phyloP scores from a whole-genome alignment of 2,113 vertebrate species.

The Takifugu bimaculatus region DNA sequence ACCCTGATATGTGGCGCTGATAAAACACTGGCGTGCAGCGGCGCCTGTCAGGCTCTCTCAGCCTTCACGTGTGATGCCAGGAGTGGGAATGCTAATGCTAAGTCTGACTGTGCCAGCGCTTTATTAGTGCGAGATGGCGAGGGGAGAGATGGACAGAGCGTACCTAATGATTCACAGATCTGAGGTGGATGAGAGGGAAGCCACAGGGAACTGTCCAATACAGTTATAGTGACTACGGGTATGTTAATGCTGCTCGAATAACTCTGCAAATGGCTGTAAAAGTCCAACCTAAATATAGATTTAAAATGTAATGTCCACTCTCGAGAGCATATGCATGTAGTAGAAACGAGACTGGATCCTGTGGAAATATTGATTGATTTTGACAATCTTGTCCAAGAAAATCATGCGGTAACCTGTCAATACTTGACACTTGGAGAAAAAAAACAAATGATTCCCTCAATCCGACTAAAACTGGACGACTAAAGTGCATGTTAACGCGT shows the following conservation, averaged over 20 bases:
- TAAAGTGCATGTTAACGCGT: too few relatives aligned
- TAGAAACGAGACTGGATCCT: not conserved
- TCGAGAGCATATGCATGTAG: not conserved
- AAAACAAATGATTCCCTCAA: too few relatives aligned
- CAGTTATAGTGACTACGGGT: constrained; percentile 20
- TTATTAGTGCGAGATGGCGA: constrained; percentile 11
- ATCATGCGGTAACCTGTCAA: too few relatives aligned
- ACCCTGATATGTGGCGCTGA: constrained; percentile 46
- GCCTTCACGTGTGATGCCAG: constrained; percentile 17
- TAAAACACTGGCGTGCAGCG: constrained; percentile 49
- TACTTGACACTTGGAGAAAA: too few relatives aligned
- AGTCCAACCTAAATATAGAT: not conserved
- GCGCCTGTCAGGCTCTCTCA: constrained; percentile 47
- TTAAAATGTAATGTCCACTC: not conserved
- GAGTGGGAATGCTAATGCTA: constrained; percentile 41
- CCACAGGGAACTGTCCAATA: constrained; percentile 21
- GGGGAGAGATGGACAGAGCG: constrained; percentile 11
- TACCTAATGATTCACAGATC: constrained; percentile 52
- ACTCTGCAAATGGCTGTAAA: not conserved
- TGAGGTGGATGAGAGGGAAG: constrained; percentile 32
- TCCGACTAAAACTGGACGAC: too few relatives aligned
- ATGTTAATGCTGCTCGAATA: constrained; percentile 24
- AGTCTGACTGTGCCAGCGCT: constrained; percentile 39
- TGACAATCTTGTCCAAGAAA: too few relatives aligned
- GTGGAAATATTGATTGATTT: too few relatives aligned